phyloP scores from a whole-genome alignment of 2,888 invertebrate genomes.

The Pheosia tremula region DNA sequence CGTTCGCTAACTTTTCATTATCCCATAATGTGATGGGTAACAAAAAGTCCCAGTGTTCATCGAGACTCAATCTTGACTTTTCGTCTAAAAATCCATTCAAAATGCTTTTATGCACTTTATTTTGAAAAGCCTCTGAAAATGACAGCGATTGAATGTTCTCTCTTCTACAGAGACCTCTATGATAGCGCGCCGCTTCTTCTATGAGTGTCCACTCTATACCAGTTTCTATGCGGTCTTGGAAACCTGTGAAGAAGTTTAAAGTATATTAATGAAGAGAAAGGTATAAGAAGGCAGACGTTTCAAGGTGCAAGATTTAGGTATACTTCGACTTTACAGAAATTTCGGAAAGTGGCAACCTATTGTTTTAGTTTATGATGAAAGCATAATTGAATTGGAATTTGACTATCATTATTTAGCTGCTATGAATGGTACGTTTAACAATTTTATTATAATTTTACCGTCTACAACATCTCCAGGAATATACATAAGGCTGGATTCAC shows the following conservation, averaged over 20 bases:
- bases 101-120: conserved; percentile 64
- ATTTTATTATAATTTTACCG: conserved; percentile 44
- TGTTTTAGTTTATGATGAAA: too few relatives aligned
- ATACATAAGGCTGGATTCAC: conserved; percentile 62
- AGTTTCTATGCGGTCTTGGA: conserved; percentile 64
- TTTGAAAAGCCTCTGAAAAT: conserved; percentile 62
- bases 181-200: conserved; percentile 56
- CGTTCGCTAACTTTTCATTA: conserved; percentile 61
- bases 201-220: conserved; percentile 67
- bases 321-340: too few relatives aligned
- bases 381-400: too few relatives aligned
- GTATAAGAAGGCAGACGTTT: too few relatives aligned
- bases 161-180: conserved; percentile 51
- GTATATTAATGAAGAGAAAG: too few relatives aligned
- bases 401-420: too few relatives aligned
- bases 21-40: conserved; percentile 70
- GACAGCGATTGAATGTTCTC: conserved; percentile 42
- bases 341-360: too few relatives aligned
- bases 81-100: conserved; percentile 61
- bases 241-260: conserved; percentile 48
- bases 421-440: too few relatives aligned
- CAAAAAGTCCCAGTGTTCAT: conserved; percentile 66
- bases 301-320: too few relatives aligned
- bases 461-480: conserved; percentile 61
- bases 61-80: conserved; percentile 52